Evolutionary conservation across 2,797 vertebrate species (phyloP).

Genomic region (Apodemus agrarius): DNA sequence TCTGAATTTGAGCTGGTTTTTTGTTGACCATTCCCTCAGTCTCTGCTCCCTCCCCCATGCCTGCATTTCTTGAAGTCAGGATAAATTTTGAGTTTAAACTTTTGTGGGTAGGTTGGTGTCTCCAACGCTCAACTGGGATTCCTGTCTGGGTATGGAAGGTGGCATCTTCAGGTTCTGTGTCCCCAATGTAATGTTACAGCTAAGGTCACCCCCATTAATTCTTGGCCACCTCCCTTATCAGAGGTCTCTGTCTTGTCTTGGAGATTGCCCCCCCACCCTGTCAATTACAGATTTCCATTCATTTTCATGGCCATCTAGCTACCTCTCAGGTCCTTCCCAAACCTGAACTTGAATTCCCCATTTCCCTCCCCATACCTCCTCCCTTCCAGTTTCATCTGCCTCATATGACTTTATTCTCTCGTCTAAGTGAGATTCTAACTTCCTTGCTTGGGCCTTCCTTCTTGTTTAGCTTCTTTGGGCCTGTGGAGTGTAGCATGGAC

Average conservation of each 20-base stretch:
- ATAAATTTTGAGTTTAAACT: background rate
- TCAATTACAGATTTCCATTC: background rate
- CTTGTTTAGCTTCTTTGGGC: background rate
- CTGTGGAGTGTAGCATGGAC: background rate
- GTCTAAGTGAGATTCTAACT: background rate
- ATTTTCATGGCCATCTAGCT: background rate
- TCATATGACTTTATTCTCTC: background rate
- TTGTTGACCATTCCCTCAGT: background rate
- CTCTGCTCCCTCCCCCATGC: background rate
- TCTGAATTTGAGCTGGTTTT: background rate
- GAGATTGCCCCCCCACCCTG: background rate
- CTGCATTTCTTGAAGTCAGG: background rate
- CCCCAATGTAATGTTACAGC: background rate
- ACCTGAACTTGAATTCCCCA: background rate
- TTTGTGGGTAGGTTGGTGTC: background rate
- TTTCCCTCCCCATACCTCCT: background rate
- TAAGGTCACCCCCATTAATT: background rate
- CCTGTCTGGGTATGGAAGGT: background rate
- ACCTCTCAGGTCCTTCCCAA: background rate
- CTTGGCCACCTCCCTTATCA: background rate
- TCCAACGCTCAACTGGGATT: background rate
- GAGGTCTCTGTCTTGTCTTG: background rate
- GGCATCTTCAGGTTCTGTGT: background rate
- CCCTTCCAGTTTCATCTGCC: background rate
- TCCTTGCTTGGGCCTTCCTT: background rate